Conservation (phyloP, 2,888 invertebrate genomes). For the Noctua comes region DNA sequence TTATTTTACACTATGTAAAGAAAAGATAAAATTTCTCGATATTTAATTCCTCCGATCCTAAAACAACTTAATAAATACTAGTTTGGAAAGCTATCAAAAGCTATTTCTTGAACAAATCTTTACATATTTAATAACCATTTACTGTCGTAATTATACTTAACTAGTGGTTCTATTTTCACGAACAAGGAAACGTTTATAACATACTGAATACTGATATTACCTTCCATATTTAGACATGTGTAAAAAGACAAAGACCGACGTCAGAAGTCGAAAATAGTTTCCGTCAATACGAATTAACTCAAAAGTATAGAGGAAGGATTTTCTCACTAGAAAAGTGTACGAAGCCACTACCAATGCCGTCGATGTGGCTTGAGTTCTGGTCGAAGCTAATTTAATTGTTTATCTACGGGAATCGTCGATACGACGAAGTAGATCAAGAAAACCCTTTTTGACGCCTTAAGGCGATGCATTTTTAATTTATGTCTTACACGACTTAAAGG, state of each 20-base stretch:
- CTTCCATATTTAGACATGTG: background rate
- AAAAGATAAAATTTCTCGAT: background rate
- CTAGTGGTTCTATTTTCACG: constrained; percentile 27
- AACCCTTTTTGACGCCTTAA: too few relatives aligned
- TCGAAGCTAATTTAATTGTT: too few relatives aligned
- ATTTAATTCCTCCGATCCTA: background rate
- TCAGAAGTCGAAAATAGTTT: background rate
- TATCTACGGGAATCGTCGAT: too few relatives aligned
- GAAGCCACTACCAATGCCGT: too few relatives aligned
- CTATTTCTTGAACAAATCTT: constrained; percentile 6
- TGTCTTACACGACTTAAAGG: too few relatives aligned
- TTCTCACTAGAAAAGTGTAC: too few relatives aligned
- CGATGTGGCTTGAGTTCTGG: too few relatives aligned
- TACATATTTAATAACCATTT: constrained; percentile 36
- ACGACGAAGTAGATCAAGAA: too few relatives aligned
- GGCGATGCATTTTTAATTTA: too few relatives aligned
- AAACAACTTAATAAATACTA: background rate
- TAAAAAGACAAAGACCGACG: background rate
- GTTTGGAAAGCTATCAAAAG: background rate
- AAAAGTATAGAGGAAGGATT: background rate
- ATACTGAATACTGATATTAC: background rate
- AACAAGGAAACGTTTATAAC: background rate
- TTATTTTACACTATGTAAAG: too few relatives aligned
- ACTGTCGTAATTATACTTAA: constrained; percentile 1
- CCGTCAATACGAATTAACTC: too few relatives aligned